Evolutionary conservation across 2,797 vertebrate genomes (phyloP), one percentile per base, ranked within the genome.

Genomic region (Pipistrellus pipistrellus): DNA sequence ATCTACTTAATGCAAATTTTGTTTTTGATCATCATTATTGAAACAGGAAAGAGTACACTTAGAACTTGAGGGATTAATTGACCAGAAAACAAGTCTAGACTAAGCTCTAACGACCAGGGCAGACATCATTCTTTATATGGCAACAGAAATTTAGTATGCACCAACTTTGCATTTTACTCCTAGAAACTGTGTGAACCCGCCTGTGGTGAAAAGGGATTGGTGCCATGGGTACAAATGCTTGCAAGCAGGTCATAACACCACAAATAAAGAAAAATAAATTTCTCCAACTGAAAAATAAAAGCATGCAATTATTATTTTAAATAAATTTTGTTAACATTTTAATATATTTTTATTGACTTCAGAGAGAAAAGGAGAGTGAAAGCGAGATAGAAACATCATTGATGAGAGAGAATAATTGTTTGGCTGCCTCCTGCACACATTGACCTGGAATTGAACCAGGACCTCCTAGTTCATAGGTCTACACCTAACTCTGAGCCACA

Each of bases 21-120:
- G 3, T 35, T 27, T 93, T 91, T 95, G 72, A 55, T 93, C 44
- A 81, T 89, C 41, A 82, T 85, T 92, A 88, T 68, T 68, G 62
- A 76, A 82, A 66, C 23, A 53, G 8, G 7, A 76, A 88, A 85
- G 35, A 25, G 13, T 25, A 94, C 35, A 72, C 15, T 75, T 68
- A 71, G 30, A 83, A 83, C n/a, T 72, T 9, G 51, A 76, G 38
- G 2, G 8, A 77, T 93, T 64, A 87, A 90, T 17, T 90, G 48
- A 77, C 48, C 17, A 55, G 25, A 10, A n/a, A 88, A 93, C 10
- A 90, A 73, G 48, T 41, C 35, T 75, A 93, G 38, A 91, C n/a
- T 1, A 76, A 71, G 25, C 17, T 80, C 55, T 94, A 68, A 90
- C 85, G 27, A 69, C n/a, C 30, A 68, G 27, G 57, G n/a, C 30